These are phyloP conservation scores for Mixornis gularis DNA, from an alignment of 2,113 vertebrate genomes.

Conservation along the genomic window DNA sequence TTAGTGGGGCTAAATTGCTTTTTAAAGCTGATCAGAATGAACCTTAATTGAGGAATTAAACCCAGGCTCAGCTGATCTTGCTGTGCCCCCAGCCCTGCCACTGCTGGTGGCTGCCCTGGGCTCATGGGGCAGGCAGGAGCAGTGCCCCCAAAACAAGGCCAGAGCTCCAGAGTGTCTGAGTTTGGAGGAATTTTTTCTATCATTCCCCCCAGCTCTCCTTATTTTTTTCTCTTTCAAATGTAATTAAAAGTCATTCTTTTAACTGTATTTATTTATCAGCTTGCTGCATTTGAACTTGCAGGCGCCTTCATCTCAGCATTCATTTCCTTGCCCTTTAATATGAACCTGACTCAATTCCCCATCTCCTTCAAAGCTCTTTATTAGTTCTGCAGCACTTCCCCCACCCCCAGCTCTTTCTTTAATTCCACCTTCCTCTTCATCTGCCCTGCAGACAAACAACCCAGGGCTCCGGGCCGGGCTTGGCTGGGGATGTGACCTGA, in stretches of 20 bases:
- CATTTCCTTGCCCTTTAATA: constrained; percentile 26
- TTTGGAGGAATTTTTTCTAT: background rate
- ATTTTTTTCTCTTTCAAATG: background rate
- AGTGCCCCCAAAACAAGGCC: background rate
- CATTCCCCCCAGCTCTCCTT: background rate
- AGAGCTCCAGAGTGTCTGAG: background rate
- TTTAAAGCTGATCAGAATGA: constrained; percentile 45
- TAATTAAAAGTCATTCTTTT: constrained; percentile 36
- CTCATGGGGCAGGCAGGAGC: background rate
- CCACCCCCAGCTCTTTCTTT: background rate
- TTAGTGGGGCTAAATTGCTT: constrained; percentile 45
- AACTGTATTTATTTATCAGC: constrained; percentile 31
- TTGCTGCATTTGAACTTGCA: background rate
- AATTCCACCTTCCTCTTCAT: background rate
- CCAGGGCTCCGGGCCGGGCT: background rate
- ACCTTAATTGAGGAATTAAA: constrained; percentile 66
- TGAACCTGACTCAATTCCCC: constrained; percentile 22
- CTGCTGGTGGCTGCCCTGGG: background rate
- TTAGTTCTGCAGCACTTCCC: background rate
- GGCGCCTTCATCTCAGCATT: constrained; percentile 15
- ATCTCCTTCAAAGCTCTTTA: constrained; percentile 20
- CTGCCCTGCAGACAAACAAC: background rate
- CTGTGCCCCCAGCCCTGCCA: background rate
- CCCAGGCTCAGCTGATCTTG: background rate
- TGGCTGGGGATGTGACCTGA: background rate